phyloP scores from a whole-genome alignment of 1,140 invertebrate genomes.

The Gerris buenoi region DNA sequence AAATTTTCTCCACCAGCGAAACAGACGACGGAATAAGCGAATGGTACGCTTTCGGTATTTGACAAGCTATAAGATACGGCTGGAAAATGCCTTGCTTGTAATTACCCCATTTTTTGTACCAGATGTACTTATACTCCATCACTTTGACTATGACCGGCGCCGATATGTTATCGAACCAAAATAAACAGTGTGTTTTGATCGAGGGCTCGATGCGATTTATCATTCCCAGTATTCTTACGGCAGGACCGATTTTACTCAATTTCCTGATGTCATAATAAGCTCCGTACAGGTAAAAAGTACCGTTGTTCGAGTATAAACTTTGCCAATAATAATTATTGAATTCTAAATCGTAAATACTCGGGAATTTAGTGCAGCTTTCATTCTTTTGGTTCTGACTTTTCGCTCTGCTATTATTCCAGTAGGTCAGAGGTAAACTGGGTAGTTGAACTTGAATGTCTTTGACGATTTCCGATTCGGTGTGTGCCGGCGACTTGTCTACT shows the following conservation, averaged over 20 bases:
- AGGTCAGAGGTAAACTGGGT: conserved; percentile 65
- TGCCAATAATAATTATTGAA: conserved; percentile 90
- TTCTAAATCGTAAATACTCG: conserved; percentile 71
- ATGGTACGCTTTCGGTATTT: conserved; percentile 57
- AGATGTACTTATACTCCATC: conserved; percentile 83
- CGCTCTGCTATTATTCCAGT: conserved; percentile 65
- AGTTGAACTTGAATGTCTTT: conserved; percentile 55
- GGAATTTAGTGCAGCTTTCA: conserved; percentile 60
- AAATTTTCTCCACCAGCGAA: conserved; percentile 68
- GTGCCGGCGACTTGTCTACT: conserved; percentile 46
- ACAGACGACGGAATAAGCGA: conserved; percentile 64
- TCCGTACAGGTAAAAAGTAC: conserved; percentile 70
- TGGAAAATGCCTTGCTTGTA: conserved; percentile 83
- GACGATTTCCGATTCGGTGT: conserved; percentile 59
- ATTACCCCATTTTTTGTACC: conserved; percentile 88
- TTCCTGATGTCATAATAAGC: conserved; percentile 74
- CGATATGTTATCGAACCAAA: conserved; percentile 75
- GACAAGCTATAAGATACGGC: conserved; percentile 78
- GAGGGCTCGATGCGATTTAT: conserved; percentile 74
- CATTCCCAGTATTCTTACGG: conserved; percentile 76
- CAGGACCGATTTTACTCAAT: conserved; percentile 57
- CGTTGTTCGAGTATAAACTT: conserved; percentile 57
- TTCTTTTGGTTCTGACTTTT: conserved; percentile 51
- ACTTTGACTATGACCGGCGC: conserved; percentile 62
- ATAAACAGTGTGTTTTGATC: conserved; percentile 66